Evolutionary conservation across 2,113 vertebrate species (phyloP).

Genomic region (Pogonocichla stellata): DNA sequence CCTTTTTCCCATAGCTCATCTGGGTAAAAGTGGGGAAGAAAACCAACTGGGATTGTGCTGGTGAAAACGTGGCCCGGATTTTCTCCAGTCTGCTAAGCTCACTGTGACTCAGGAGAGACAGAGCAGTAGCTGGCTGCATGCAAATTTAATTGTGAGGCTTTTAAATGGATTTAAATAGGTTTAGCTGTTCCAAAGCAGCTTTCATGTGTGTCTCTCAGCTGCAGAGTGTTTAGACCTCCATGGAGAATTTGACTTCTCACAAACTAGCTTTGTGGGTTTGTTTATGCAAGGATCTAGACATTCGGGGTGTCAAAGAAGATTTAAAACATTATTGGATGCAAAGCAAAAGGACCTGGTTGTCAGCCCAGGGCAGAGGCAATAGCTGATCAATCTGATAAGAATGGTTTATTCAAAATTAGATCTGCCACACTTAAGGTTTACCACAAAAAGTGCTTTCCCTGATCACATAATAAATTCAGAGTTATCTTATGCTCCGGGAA

Average conservation of each 20-base stretch:
- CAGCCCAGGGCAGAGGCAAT: not conserved
- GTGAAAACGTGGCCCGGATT: not conserved
- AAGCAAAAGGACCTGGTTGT: not conserved
- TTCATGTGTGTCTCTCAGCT: not conserved
- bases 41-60: not conserved
- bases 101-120: not conserved
- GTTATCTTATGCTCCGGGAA: not conserved
- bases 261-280: not conserved
- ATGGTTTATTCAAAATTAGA: not conserved
- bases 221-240: constrained; percentile 8
- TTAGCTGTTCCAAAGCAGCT: constrained; percentile 48
- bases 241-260: constrained; percentile 7
- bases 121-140: not conserved
- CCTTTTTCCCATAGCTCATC: not conserved
- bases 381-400: constrained; percentile 2
- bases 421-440: not conserved
- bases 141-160: constrained; percentile 35
- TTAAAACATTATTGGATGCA: not conserved
- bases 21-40: not conserved
- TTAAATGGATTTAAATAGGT: constrained; percentile 36
- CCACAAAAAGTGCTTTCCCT: not conserved
- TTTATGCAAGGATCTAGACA: constrained; percentile 11
- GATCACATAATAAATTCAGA: not conserved
- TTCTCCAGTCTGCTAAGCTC: not conserved
- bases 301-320: not conserved